Percentiles rank a stretch among this genome's conserved stretches.
These are phyloP conservation scores for Mastomys coucha DNA, from an alignment of 2,113 vertebrate species.

Conservation along the genomic window DNA sequence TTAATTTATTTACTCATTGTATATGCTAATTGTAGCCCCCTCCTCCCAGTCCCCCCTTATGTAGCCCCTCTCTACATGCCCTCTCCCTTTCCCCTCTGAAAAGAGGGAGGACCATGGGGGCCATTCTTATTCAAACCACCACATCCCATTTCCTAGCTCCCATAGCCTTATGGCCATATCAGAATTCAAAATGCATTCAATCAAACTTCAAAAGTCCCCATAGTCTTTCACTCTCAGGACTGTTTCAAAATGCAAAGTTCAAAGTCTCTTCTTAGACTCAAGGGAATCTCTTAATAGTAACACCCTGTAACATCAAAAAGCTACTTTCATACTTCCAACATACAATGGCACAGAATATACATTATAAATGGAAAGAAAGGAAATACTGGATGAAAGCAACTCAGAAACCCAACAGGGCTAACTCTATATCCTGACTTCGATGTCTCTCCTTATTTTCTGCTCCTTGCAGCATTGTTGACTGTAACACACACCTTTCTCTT, in stretches of 20 bases:
- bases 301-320: not conserved
- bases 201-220: not conserved
- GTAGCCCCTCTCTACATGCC: too few species aligned
- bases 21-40: too few species aligned
- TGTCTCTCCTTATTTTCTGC: not conserved
- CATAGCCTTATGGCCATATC: not conserved
- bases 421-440: not conserved
- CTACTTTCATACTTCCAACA: not conserved
- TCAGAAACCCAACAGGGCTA: not conserved
- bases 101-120: not conserved
- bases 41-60: too few species aligned
- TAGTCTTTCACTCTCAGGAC: not conserved
- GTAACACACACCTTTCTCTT: not conserved
- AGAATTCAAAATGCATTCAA: not conserved
- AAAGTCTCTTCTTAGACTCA: not conserved
- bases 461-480: not conserved
- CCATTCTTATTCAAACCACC: not conserved
- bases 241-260: not conserved
- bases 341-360: not conserved
- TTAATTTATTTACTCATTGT: too few species aligned
- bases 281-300: not conserved
- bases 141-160: not conserved
- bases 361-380: not conserved
- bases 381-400: not conserved
- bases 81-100: too few species aligned